Evolutionary conservation across 2,888 invertebrate species (phyloP), one percentile per base, ranked within the genome.

Genomic region (Coelopa pilipes): DNA sequence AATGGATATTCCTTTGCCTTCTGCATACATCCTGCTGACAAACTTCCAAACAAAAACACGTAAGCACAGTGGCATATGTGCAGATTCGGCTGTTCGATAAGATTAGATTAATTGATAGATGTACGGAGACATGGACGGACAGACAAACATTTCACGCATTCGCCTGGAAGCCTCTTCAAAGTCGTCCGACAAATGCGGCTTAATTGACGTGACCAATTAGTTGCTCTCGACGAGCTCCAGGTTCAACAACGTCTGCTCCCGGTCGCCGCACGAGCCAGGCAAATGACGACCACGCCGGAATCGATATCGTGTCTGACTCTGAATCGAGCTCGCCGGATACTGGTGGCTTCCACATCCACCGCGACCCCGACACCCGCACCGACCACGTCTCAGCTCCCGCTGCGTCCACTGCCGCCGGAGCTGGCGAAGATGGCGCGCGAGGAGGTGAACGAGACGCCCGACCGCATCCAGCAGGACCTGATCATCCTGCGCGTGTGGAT

Each of bases 371-470:
- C n/a, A n/a, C n/a, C n/a, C n/a, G n/a, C 15, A 46, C 12, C n/a
- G 11, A 63, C 12, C n/a, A 63, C 46, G 65, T 19, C 66, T 21
- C 12, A 12, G 34, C 10, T 13, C 34, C 66, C 75, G 66, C 83
- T 84, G 82, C 80, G 85, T 79, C 80, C 82, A 63, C 77, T 84
- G 72, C 79, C 84, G 70, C 82, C 85, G 5, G 80, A 77, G 17
- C 74, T 86, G 62, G 82, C 82, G 73, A 82, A 82, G 76, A 82
- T 86, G 76, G 90, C 90, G 21, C 82, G 82, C 55, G 81, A 85
- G 68, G 88, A 89, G 78, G 78, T 90, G 53, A 87, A 88, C 70
- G 90, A 90, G 82, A 87, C 85, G 68, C 89, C 89, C 0, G 86
- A 85, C 2, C 79, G 87, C 50, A 83, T 89, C 21, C 82, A 83